These are phyloP conservation scores for Oostethus manadensis DNA, from an alignment of 2,113 vertebrate genomes.

Conservation along the genomic window DNA sequence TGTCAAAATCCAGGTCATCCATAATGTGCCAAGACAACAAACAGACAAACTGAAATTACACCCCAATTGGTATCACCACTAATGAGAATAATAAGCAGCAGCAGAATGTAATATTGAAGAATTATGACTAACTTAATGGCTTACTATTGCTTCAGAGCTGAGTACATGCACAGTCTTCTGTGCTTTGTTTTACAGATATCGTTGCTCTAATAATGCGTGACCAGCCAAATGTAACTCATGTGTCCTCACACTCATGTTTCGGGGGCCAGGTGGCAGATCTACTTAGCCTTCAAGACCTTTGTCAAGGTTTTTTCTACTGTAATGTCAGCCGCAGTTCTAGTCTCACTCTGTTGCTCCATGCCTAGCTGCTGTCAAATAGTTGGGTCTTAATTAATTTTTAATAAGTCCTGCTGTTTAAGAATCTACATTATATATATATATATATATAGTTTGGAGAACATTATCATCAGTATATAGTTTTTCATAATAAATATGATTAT, in stretches of 20 bases:
- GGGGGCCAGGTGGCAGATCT: constrained; percentile 60
- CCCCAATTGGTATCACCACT: not conserved
- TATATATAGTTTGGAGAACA: no score
- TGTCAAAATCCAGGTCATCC: no score
- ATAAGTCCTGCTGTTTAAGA: not conserved
- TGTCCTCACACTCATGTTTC: constrained; percentile 49
- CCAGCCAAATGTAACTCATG: constrained; percentile 35
- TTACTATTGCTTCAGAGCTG: constrained; percentile 15
- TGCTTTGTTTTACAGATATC: constrained; percentile 21
- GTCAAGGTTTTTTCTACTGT: constrained; percentile 30
- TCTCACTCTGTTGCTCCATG: constrained; percentile 7
- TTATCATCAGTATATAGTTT: no score
- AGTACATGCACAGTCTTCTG: constrained; percentile 5
- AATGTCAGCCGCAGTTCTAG: constrained; percentile 31
- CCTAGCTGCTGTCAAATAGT: constrained; percentile 25
- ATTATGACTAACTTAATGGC: not conserved
- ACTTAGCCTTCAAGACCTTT: constrained; percentile 24
- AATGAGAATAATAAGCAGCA: not conserved
- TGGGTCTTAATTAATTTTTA: constrained; percentile 28
- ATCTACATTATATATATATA: not conserved
- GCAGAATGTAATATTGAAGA: constrained; percentile 1
- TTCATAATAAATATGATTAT: no score
- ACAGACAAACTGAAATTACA: no score
- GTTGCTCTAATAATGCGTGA: constrained; percentile 17
- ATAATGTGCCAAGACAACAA: no score